Evolutionary conservation across 2,113 vertebrate genomes (phyloP).

Genomic region (Tenebrosternarchus preto): DNA sequence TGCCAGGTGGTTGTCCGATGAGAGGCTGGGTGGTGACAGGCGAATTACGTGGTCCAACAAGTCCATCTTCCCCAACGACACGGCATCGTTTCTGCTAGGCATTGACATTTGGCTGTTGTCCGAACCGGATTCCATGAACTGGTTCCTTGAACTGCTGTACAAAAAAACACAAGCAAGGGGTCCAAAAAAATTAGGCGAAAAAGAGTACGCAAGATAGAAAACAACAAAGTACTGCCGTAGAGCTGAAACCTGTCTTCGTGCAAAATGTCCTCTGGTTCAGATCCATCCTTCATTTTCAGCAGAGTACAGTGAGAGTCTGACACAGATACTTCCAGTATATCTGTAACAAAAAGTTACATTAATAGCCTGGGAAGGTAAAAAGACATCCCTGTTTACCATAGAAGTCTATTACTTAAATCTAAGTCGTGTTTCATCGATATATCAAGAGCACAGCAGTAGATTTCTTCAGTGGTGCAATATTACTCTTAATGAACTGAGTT

Average conservation of each 20-base stretch:
- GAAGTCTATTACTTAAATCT: no score
- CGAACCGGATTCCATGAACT: conserved; percentile 8
- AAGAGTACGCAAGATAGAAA: neutral
- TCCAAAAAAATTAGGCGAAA: neutral
- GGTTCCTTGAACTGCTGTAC: conserved; percentile 10
- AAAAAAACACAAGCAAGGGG: neutral
- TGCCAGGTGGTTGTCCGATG: conserved; percentile 53
- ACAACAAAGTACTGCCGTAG: neutral
- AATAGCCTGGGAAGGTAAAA: neutral
- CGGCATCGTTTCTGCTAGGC: neutral
- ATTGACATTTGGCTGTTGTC: conserved; percentile 33
- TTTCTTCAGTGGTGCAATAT: no score
- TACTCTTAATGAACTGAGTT: no score
- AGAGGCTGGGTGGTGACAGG: conserved; percentile 21
- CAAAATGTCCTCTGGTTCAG: conserved; percentile 3
- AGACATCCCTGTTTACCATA: neutral
- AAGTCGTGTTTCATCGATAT: no score
- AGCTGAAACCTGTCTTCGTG: conserved; percentile 17
- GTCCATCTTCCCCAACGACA: neutral
- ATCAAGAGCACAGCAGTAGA: no score
- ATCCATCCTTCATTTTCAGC: conserved; percentile 12
- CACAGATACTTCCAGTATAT: conserved; percentile 39
- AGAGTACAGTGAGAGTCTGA: conserved; percentile 41
- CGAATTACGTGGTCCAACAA: neutral
- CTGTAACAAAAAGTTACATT: conserved; percentile 33